phyloP scores from a whole-genome alignment of 2,888 invertebrate species.

The Tipula confusa region DNA sequence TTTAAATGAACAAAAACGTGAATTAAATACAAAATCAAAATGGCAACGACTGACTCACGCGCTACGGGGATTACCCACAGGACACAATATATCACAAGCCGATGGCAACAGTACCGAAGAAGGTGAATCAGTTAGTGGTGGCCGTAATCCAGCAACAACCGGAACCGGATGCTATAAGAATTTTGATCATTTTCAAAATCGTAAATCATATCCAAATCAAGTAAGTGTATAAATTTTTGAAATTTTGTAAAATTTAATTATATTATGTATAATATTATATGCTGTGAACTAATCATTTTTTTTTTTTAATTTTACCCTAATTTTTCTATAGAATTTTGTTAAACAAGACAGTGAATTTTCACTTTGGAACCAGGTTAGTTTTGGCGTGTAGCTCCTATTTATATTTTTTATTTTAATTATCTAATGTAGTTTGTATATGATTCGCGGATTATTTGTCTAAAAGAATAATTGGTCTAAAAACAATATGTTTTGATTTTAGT shows the following conservation, averaged over 20 bases:
- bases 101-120: conserved; percentile 82
- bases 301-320: conserved; percentile 26
- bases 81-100: conserved; percentile 86
- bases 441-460: no score
- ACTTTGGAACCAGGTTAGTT: conserved; percentile 25
- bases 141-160: conserved; percentile 65
- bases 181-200: conserved; percentile 58
- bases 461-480: no score
- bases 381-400: not conserved
- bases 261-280: not conserved
- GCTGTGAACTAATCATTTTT: not conserved
- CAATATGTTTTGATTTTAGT: no score
- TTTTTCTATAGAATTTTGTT: conserved; percentile 16
- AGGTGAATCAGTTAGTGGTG: conserved; percentile 53
- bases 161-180: conserved; percentile 73
- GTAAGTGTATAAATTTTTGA: not conserved
- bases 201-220: conserved; percentile 38
- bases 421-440: no score
- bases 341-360: conserved; percentile 25
- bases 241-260: not conserved
- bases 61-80: conserved; percentile 56
- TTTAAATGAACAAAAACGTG: conserved; percentile 41
- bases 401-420: no score
- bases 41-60: conserved; percentile 52
- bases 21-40: conserved; percentile 47